Evolutionary conservation across 1,140 invertebrate genomes (phyloP).

Genomic region (Drosophila lowei): DNA sequence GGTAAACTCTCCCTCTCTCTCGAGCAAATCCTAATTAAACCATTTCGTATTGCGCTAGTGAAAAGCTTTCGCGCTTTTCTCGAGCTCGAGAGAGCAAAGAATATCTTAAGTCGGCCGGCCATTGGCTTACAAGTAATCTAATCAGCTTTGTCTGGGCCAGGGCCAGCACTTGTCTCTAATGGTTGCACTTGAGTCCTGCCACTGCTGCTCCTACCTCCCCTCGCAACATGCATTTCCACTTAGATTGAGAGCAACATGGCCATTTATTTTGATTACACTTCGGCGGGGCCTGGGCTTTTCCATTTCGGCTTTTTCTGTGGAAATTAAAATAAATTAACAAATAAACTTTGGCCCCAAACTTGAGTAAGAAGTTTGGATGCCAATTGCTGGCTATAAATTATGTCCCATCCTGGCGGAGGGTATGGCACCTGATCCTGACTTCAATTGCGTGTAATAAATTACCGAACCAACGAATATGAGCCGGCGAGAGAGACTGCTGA

Average conservation of each 20-base stretch:
- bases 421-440: slow-evolving; percentile 50
- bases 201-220: neutral
- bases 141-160: slow-evolving; percentile 50
- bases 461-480: slow-evolving; percentile 51
- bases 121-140: slow-evolving; percentile 43
- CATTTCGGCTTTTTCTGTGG: slow-evolving; percentile 6
- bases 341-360: slow-evolving; percentile 31
- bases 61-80: neutral
- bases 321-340: slow-evolving; percentile 73
- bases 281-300: slow-evolving; percentile 1
- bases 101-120: slow-evolving; percentile 1
- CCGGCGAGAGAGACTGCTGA: slow-evolving; percentile 27
- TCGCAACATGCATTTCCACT: slow-evolving; percentile 56
- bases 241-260: slow-evolving; percentile 42
- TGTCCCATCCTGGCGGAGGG: neutral
- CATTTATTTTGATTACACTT: slow-evolving; percentile 64
- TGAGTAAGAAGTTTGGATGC: slow-evolving; percentile 21
- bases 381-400: slow-evolving; percentile 56
- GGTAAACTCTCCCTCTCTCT: neutral
- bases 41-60: slow-evolving; percentile 11
- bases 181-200: slow-evolving; percentile 40
- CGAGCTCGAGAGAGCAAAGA: neutral
- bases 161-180: slow-evolving; percentile 43
- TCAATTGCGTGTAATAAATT: slow-evolving; percentile 76
- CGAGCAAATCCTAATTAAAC: slow-evolving; percentile 35